Percentiles rank a stretch among this genome's conserved stretches.
phyloP scores from a whole-genome alignment of 2,113 vertebrate genomes.

The Nipponia nippon region DNA sequence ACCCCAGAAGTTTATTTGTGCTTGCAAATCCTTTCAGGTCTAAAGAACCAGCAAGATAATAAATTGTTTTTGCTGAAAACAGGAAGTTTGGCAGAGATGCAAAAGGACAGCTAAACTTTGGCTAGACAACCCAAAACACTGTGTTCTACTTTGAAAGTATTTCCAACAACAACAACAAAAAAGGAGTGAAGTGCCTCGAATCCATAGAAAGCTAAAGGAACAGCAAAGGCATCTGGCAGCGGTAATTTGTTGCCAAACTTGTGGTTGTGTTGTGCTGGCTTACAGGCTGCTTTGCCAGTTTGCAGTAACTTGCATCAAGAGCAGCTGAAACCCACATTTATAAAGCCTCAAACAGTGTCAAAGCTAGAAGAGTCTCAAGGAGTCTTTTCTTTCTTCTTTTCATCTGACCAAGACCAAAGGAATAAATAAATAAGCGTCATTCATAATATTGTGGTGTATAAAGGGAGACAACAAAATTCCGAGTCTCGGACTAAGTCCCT shows the following conservation, averaged over 20 bases:
- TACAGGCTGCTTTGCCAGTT: conserved; percentile 70
- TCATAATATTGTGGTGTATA: not conserved
- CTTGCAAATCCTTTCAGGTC: conserved; percentile 68
- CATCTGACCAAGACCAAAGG: not conserved
- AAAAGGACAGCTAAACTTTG: conserved; percentile 79
- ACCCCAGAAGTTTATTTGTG: conserved; percentile 65
- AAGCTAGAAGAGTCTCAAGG: not conserved
- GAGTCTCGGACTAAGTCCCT: not conserved
- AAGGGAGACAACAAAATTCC: not conserved
- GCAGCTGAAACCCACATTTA: conserved; percentile 40
- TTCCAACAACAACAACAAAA: conserved; percentile 44
- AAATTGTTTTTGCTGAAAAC: conserved; percentile 81
- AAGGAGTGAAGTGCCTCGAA: conserved; percentile 28
- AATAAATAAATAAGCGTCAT: conserved; percentile 8
- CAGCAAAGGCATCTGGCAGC: conserved; percentile 73
- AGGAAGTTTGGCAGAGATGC: conserved; percentile 79
- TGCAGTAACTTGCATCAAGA: conserved; percentile 68
- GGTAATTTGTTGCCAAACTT: conserved; percentile 59
- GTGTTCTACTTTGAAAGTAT: conserved; percentile 71
- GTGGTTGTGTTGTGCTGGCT: conserved; percentile 58
- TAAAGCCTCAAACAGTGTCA: not conserved
- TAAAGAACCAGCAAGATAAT: conserved; percentile 75
- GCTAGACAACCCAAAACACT: conserved; percentile 72
- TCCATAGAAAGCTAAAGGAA: conserved; percentile 68
- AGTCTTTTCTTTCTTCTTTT: not conserved